Conservation (phyloP, 2,113 vertebrate genomes). For the Elgaria multicarinata region DNA sequence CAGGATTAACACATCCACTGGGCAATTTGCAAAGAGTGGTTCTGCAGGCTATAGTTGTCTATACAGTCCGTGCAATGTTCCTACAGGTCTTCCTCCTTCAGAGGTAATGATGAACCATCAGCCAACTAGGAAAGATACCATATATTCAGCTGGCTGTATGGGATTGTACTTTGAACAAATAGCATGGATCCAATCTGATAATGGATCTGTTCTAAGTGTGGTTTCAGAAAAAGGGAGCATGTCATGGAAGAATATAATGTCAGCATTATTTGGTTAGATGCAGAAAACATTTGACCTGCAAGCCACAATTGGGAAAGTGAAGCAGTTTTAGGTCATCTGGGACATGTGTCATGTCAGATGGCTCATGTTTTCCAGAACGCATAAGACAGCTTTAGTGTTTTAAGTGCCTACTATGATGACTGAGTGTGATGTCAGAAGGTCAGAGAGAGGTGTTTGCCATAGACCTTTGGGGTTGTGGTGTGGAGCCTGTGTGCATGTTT, state of each 20-base stretch:
- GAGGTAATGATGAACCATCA: background rate
- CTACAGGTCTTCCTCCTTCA: background rate
- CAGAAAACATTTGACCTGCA: slow-evolving; percentile 59
- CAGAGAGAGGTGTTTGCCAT: slow-evolving; percentile 23
- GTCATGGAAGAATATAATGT: slow-evolving; percentile 18
- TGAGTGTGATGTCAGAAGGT: slow-evolving; percentile 29
- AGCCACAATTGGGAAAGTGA: slow-evolving; percentile 66
- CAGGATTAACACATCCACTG: background rate
- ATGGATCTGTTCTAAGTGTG: background rate
- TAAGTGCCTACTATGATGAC: slow-evolving; percentile 36
- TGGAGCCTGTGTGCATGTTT: background rate
- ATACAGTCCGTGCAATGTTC: background rate
- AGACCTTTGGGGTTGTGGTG: slow-evolving; percentile 5
- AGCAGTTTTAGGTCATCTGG: slow-evolving; percentile 39
- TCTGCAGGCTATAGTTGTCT: background rate
- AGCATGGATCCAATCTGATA: too few species aligned
- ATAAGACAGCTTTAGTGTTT: slow-evolving; percentile 49
- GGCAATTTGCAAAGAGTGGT: background rate
- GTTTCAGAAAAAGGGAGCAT: slow-evolving; percentile 22
- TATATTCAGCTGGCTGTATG: background rate
- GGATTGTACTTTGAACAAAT: background rate
- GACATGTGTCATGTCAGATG: slow-evolving; percentile 52
- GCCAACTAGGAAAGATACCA: background rate
- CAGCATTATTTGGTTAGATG: slow-evolving; percentile 32
- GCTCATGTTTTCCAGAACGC: slow-evolving; percentile 63